Percentiles rank a stretch among this genome's conserved stretches.
phyloP scores from a whole-genome alignment of 2,113 vertebrate species.

The Hippocampus zosterae region DNA sequence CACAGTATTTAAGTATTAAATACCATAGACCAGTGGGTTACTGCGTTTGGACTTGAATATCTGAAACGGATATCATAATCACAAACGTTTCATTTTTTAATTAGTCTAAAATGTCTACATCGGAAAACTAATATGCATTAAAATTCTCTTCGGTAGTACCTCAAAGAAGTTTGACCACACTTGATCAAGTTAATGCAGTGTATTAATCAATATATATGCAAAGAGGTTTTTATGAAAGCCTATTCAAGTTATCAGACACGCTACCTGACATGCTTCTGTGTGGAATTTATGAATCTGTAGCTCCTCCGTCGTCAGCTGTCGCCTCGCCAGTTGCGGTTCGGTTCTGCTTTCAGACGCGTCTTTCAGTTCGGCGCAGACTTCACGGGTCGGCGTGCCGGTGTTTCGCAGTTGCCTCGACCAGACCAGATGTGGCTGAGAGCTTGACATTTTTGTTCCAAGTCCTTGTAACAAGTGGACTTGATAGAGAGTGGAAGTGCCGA shows the following conservation, averaged over 20 bases:
- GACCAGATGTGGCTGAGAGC: not conserved
- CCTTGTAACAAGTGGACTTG: slow-evolving; percentile 9
- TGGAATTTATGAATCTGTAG: slow-evolving; percentile 50
- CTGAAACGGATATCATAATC: no score
- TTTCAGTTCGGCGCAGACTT: not conserved
- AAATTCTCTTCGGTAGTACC: no score
- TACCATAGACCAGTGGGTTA: no score
- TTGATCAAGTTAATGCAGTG: no score
- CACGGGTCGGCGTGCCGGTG: slow-evolving; percentile 13
- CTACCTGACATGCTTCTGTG: slow-evolving; percentile 67
- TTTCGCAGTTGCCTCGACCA: not conserved
- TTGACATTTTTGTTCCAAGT: slow-evolving; percentile 39
- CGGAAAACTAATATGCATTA: no score
- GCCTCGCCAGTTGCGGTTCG: not conserved
- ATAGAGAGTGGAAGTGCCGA: slow-evolving; percentile 16
- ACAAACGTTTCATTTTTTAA: no score
- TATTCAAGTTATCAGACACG: not conserved
- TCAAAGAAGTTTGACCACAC: no score
- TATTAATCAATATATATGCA: no score
- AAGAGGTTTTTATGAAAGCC: not conserved
- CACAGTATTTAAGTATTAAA: no score
- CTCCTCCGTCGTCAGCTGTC: slow-evolving; percentile 52
- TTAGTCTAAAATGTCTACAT: no score
- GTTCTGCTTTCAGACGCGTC: slow-evolving; percentile 1
- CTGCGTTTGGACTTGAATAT: no score